Evolutionary conservation across 1,140 invertebrate genomes (phyloP).

Genomic region (Scaptomyza hsui): DNA sequence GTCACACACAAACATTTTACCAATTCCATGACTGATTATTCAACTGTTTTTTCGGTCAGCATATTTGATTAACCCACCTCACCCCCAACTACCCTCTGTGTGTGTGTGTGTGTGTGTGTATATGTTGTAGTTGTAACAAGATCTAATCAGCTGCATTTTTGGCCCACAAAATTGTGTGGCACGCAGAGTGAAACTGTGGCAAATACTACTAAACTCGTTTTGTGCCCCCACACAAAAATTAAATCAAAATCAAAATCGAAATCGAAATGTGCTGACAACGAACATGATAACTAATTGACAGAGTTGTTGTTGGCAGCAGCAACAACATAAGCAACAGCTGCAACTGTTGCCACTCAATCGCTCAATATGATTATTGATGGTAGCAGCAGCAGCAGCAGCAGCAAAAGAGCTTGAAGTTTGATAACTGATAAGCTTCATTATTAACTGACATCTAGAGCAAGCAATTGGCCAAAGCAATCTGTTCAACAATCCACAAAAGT

Average conservation of each 20-base stretch:
- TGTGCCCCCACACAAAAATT: constrained; percentile 55
- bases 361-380: constrained; percentile 25
- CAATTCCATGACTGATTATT: constrained; percentile 31
- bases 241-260: constrained; percentile 76
- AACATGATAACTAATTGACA: constrained; percentile 81
- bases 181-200: background rate
- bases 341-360: constrained; percentile 39
- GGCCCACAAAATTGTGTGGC: constrained; percentile 8
- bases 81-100: background rate
- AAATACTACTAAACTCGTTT: constrained; percentile 18
- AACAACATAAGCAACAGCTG: constrained; percentile 4
- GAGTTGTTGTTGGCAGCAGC: constrained; percentile 49
- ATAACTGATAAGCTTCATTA: constrained; percentile 55
- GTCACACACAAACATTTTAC: constrained; percentile 12
- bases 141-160: constrained; percentile 26
- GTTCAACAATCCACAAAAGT: constrained; percentile 48
- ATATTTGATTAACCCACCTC: constrained; percentile 39
- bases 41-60: constrained; percentile 46
- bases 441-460: constrained; percentile 25
- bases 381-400: constrained; percentile 10
- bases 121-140: constrained; percentile 2
- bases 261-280: constrained; percentile 69
- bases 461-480: constrained; percentile 54
- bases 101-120: background rate
- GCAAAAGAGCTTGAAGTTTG: background rate